Conservation (phyloP, 2,113 vertebrate species). For the Brachirus orientalis region DNA sequence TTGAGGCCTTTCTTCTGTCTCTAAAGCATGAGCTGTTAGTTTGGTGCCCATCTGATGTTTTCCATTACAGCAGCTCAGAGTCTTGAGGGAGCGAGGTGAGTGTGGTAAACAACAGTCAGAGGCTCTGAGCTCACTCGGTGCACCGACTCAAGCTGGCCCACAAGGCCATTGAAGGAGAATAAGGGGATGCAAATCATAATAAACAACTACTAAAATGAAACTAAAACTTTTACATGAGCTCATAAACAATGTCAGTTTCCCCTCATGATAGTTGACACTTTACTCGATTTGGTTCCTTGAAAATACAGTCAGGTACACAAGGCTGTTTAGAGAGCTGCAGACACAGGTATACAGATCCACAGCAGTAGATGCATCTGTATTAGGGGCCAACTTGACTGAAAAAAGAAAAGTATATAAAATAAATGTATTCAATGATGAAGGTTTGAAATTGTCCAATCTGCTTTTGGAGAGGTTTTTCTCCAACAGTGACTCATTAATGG, state of each 20-base stretch:
- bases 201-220: constrained; percentile 57
- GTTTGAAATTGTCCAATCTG: constrained; percentile 36
- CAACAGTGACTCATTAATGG: constrained; percentile 18
- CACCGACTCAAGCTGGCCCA: constrained; percentile 59
- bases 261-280: constrained; percentile 27
- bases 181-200: constrained; percentile 57
- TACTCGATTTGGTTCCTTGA: constrained; percentile 25
- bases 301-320: constrained; percentile 6
- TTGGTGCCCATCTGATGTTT: constrained; percentile 69
- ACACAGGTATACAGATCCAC: not conserved
- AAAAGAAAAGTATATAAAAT: constrained; percentile 24
- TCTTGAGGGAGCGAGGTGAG: constrained; percentile 65
- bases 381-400: constrained; percentile 61
- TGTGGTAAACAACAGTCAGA: constrained; percentile 76
- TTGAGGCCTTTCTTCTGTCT: not conserved
- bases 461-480: not conserved
- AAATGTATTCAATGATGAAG: constrained; percentile 43
- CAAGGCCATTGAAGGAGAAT: constrained; percentile 50
- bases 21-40: constrained; percentile 21
- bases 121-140: constrained; percentile 48
- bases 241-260: constrained; percentile 43
- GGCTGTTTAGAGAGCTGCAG: not conserved
- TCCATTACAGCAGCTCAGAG: constrained; percentile 54
- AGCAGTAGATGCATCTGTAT: constrained; percentile 40
- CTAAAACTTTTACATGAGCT: constrained; percentile 46